Conservation (phyloP, 2,113 vertebrate species). For the Geococcyx californianus region DNA sequence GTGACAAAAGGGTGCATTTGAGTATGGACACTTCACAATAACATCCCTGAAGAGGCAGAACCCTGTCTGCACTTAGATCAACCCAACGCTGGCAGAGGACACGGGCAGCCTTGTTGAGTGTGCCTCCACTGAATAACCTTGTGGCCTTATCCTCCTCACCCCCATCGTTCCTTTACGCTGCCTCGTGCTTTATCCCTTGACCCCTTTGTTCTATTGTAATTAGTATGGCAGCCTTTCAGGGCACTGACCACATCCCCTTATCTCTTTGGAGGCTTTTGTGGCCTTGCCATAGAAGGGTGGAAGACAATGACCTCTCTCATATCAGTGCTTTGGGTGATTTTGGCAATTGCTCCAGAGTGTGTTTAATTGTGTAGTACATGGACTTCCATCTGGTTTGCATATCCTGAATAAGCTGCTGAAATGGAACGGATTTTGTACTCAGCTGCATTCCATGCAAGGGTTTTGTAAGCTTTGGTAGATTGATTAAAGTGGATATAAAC, state of each 20-base stretch:
- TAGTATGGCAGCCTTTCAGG: slow-evolving; percentile 6
- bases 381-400: not conserved
- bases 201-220: slow-evolving; percentile 18
- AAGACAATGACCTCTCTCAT: slow-evolving; percentile 18
- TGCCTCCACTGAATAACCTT: not conserved
- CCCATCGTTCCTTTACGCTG: not conserved
- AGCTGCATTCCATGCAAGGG: not conserved
- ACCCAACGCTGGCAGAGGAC: not conserved
- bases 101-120: slow-evolving; percentile 10
- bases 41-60: not conserved
- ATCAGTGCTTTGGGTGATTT: not conserved
- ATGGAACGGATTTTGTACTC: not conserved
- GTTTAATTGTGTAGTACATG: not conserved
- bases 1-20: not conserved
- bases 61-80: not conserved
- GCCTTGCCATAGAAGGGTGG: not conserved
- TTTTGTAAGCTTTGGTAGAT: not conserved
- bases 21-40: not conserved
- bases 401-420: not conserved
- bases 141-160: slow-evolving; percentile 1
- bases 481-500: not conserved
- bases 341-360: not conserved
- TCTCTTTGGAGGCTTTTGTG: slow-evolving; percentile 10
- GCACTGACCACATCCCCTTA: not conserved
- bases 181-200: not conserved